Conservation (phyloP, 2,113 vertebrate species). For the Phycodurus eques region DNA sequence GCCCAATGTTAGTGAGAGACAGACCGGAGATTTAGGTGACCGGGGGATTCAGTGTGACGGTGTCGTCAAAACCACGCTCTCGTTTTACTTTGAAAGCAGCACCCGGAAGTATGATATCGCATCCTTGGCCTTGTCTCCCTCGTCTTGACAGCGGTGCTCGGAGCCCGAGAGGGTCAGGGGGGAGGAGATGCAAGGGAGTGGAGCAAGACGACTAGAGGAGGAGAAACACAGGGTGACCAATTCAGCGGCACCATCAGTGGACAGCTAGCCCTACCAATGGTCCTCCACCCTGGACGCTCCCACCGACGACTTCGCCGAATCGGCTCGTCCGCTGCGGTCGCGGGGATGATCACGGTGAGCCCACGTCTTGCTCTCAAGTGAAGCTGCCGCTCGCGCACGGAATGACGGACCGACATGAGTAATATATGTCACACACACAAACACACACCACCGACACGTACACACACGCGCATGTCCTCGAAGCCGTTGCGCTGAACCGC, state of each 20-base stretch:
- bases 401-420: slow-evolving; percentile 43
- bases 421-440: slow-evolving; percentile 16
- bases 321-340: slow-evolving; percentile 47
- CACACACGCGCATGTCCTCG: not conserved
- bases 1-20: not conserved
- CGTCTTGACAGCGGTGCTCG: slow-evolving; percentile 46
- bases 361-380: slow-evolving; percentile 30
- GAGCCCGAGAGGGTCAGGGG: slow-evolving; percentile 66
- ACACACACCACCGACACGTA: not conserved
- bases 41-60: not conserved
- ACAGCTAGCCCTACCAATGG: slow-evolving; percentile 38
- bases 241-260: slow-evolving; percentile 52
- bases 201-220: slow-evolving; percentile 65
- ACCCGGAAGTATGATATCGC: slow-evolving; percentile 20
- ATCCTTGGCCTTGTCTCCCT: no score
- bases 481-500: slow-evolving; percentile 28
- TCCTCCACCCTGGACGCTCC: slow-evolving; percentile 45
- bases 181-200: slow-evolving; percentile 72
- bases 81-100: slow-evolving; percentile 33
- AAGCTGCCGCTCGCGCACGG: slow-evolving; percentile 33
- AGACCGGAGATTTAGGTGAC: no score
- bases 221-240: slow-evolving; percentile 58
- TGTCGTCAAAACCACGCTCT: not conserved
- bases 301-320: slow-evolving; percentile 21
- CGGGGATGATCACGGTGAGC: slow-evolving; percentile 71